These are phyloP conservation scores for Eristalinus sepulchralis DNA, from an alignment of 2,888 invertebrate species.

Conservation along the genomic window DNA sequence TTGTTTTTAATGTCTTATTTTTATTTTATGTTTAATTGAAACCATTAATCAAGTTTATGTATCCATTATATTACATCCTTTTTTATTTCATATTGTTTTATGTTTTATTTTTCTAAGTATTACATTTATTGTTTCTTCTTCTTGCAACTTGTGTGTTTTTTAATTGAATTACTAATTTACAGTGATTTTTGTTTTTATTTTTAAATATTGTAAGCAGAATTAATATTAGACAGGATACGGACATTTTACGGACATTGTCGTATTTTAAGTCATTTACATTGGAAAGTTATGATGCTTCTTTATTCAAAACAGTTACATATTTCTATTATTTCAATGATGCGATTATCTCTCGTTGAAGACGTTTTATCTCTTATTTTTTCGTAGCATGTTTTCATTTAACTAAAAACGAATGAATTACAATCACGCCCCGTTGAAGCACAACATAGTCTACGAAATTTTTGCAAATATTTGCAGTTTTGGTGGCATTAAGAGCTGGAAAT, in stretches of 20 bases:
- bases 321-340: neutral
- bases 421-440: neutral
- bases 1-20: slow-evolving; percentile 62
- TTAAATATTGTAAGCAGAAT: slow-evolving; percentile 58
- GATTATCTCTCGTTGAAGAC: neutral
- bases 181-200: slow-evolving; percentile 36
- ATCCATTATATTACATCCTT: slow-evolving; percentile 59
- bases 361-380: slow-evolving; percentile 44
- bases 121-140: slow-evolving; percentile 67
- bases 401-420: neutral
- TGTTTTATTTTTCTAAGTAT: slow-evolving; percentile 70
- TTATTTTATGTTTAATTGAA: slow-evolving; percentile 66
- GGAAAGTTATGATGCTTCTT: slow-evolving; percentile 5
- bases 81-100: slow-evolving; percentile 22
- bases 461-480: too few species aligned
- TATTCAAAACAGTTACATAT: neutral
- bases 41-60: slow-evolving; percentile 68
- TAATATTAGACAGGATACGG: slow-evolving; percentile 44
- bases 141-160: slow-evolving; percentile 29
- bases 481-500: neutral
- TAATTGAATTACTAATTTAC: slow-evolving; percentile 52
- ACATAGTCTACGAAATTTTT: neutral
- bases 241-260: slow-evolving; percentile 1
- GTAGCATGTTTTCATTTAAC: neutral
- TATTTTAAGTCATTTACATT: slow-evolving; percentile 16